These are phyloP conservation scores for Dorcus parallelipipedus DNA, from an alignment of 2,888 invertebrate genomes.

Conservation along the genomic window DNA sequence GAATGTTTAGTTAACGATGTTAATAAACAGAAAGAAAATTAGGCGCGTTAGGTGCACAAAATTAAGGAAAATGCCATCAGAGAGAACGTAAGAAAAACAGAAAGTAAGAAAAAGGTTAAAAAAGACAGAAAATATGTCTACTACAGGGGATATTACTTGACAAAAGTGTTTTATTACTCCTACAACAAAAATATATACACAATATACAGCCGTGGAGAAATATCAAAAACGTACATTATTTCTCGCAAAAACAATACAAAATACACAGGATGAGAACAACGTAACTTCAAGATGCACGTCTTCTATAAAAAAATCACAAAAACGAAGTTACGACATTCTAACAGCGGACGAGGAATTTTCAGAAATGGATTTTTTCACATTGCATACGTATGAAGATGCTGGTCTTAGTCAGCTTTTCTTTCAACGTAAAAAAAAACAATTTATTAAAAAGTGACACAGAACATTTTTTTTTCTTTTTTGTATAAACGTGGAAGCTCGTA, in stretches of 20 bases:
- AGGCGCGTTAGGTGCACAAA: slow-evolving; percentile 1
- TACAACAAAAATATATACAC: slow-evolving; percentile 39
- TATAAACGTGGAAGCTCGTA: neutral
- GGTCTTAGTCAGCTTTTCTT: slow-evolving; percentile 24
- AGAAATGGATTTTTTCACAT: slow-evolving; percentile 18
- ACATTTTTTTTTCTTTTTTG: neutral
- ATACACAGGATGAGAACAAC: slow-evolving; percentile 18
- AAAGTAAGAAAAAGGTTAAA: neutral
- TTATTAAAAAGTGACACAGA: neutral
- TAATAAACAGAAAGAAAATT: slow-evolving; percentile 7
- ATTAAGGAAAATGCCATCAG: neutral
- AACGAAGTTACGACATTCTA: slow-evolving; percentile 12
- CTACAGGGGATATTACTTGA: slow-evolving; percentile 18
- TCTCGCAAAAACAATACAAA: slow-evolving; percentile 27
- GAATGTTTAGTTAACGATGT: neutral
- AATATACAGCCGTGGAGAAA: slow-evolving; percentile 41
- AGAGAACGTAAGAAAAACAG: neutral
- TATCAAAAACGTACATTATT: slow-evolving; percentile 37
- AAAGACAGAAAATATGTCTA: slow-evolving; percentile 1
- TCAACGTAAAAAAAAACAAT: neutral
- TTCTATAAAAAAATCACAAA: slow-evolving; percentile 20
- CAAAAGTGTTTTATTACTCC: slow-evolving; percentile 3
- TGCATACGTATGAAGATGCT: slow-evolving; percentile 19
- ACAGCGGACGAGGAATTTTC: slow-evolving; percentile 4
- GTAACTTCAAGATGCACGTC: slow-evolving; percentile 23